phyloP scores from a whole-genome alignment of 1,140 invertebrate genomes.

The Neodiprion lecontei region DNA sequence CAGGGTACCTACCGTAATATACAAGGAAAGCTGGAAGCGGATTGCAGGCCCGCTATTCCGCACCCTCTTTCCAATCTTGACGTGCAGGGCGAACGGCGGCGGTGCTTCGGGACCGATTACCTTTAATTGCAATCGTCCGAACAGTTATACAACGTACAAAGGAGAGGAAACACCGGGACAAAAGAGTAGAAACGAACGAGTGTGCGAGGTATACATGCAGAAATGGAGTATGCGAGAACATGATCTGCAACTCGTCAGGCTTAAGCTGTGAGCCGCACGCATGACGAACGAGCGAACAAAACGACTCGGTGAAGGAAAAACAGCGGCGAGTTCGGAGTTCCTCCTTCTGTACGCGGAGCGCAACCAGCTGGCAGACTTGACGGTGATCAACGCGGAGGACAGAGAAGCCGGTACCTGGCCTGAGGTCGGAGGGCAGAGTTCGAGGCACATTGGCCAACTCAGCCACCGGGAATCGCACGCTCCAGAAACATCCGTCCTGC shows the following conservation, averaged over 20 bases:
- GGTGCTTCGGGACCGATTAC: not conserved
- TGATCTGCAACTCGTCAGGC: too few relatives aligned
- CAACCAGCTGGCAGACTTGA: not conserved
- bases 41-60: not conserved
- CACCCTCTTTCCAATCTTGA: too few relatives aligned
- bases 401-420: not conserved
- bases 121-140: not conserved
- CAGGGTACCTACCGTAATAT: not conserved
- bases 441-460: slow-evolving; percentile 4
- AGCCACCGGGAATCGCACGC: slow-evolving; percentile 6
- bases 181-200: not conserved
- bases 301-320: too few relatives aligned
- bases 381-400: not conserved
- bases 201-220: too few relatives aligned
- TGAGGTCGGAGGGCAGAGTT: not conserved
- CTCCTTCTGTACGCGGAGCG: too few relatives aligned
- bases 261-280: too few relatives aligned
- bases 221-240: too few relatives aligned
- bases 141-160: not conserved
- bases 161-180: not conserved
- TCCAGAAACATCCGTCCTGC: not conserved
- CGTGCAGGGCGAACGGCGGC: too few relatives aligned
- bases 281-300: too few relatives aligned
- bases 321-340: too few relatives aligned
- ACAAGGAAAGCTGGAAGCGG: not conserved